Evolutionary conservation across 1,140 invertebrate genomes (phyloP).

Genomic region (Choristoneura fumiferana): DNA sequence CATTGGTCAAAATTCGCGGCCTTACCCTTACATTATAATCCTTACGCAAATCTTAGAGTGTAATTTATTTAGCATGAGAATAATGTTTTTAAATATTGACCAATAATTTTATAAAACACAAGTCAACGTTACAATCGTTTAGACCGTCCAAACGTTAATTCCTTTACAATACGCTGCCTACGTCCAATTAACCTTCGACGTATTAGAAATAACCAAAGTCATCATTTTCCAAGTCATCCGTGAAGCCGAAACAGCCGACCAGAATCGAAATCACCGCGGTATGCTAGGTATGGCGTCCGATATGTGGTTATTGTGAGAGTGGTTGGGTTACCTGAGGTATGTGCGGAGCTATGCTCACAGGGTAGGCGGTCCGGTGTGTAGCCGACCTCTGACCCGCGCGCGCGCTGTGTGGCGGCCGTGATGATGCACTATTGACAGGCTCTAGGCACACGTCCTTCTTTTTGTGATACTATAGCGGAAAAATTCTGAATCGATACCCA

Average conservation of each 20-base stretch:
- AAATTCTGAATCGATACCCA: slow-evolving; percentile 13
- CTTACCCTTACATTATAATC: too few species aligned
- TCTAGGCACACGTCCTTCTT: slow-evolving; percentile 16
- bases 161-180: slow-evolving; percentile 61
- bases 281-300: slow-evolving; percentile 3
- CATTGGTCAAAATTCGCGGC: too few species aligned
- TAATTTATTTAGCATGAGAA: too few species aligned
- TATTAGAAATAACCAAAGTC: slow-evolving; percentile 64
- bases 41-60: too few species aligned
- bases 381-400: slow-evolving; percentile 56
- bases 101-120: slow-evolving; percentile 23
- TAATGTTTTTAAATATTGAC: slow-evolving; percentile 25
- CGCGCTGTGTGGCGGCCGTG: slow-evolving; percentile 52
- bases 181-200: slow-evolving; percentile 71
- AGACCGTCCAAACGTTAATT: slow-evolving; percentile 51
- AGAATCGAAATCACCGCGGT: slow-evolving; percentile 17
- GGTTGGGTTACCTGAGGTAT: slow-evolving; percentile 47
- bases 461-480: slow-evolving; percentile 18
- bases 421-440: slow-evolving; percentile 44
- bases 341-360: slow-evolving; percentile 47
- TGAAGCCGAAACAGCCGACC: slow-evolving; percentile 26
- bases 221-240: slow-evolving; percentile 58
- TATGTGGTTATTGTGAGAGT: slow-evolving; percentile 22
- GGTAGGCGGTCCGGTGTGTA: slow-evolving; percentile 49
- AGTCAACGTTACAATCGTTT: slow-evolving; percentile 33